These are phyloP conservation scores for Apamea crenata DNA, from an alignment of 2,888 invertebrate species.

Conservation along the genomic window DNA sequence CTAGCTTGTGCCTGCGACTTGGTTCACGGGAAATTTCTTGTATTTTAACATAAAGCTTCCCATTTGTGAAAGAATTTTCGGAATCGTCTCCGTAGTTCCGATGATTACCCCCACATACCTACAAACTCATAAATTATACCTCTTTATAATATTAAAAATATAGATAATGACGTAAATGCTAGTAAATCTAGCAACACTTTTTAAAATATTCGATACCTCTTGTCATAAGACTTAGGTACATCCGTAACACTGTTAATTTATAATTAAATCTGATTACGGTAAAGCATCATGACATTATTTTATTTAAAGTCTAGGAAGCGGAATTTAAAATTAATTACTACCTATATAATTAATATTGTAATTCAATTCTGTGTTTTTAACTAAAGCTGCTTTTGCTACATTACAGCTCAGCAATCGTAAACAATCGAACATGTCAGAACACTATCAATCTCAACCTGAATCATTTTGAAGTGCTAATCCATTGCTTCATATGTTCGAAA, in stretches of 20 bases:
- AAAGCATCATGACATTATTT: conserved; percentile 44
- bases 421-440: neutral
- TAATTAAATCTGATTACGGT: conserved; percentile 28
- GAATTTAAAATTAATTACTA: conserved; percentile 52
- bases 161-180: neutral
- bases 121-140: too few species aligned
- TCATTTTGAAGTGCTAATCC: too few species aligned
- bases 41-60: too few species aligned
- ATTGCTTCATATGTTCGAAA: too few species aligned
- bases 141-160: too few species aligned
- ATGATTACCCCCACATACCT: too few species aligned
- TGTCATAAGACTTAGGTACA: neutral
- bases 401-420: neutral
- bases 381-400: neutral
- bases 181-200: neutral
- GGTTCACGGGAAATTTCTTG: too few species aligned
- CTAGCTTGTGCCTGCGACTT: neutral
- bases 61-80: too few species aligned
- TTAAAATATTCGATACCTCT: neutral
- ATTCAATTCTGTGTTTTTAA: conserved; percentile 28
- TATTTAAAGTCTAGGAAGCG: conserved; percentile 57
- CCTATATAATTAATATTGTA: conserved; percentile 40
- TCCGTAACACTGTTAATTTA: conserved; percentile 18
- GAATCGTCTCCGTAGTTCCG: too few species aligned
- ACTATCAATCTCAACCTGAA: neutral